Evolutionary conservation across 2,888 invertebrate species (phyloP), one percentile per base, ranked within the genome.

Genomic region (Epinotia brunnichana): DNA sequence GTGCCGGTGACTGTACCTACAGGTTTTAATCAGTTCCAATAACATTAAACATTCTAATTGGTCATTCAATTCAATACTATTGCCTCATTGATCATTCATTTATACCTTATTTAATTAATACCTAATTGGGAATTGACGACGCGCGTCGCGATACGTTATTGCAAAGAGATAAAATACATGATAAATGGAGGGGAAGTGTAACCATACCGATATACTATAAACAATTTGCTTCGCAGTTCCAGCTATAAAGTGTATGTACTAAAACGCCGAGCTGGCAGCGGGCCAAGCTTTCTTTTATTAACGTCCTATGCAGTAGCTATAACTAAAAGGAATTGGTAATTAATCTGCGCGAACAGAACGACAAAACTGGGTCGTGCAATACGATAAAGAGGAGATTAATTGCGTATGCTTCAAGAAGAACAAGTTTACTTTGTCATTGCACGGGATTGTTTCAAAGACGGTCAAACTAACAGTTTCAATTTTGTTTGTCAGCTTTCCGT

Each of bases 251-350:
- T 59, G 63, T 69, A 70, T 64, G 64, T 60, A 69, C 57, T 79
- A 80, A 78, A 80, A 76, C 76, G 72, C 69, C 73, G 81, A 82
- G 82, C 76, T 87, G 88, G 88, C 87, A 84, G 74, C 73, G 57
- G 74, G 76, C 76, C 87, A 89, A 88, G 87, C 78, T 77, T 77
- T 79, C 79, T 81, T 83, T 83, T 82, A 87, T 85, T 83, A 83
- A 85, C 82, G 82, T 83, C 80, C 80, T 83, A 78, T 82, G 82
- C 82, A 83, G 82, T 80, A 74, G 81, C 78, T 79, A 80, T 83
- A 84, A 83, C 81, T 85, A 83, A 86, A 82, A 79, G 81, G 83
- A 85, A 85, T 85, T 83, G 78, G 79, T 83, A 83, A 88, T 87
- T 86, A 86, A 85, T 87, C 81, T 83, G 80, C 76, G 77, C 79